Evolutionary conservation across 2,113 vertebrate genomes (phyloP), one percentile per base, ranked within the genome.

Genomic region (Pithys albifrons): DNA sequence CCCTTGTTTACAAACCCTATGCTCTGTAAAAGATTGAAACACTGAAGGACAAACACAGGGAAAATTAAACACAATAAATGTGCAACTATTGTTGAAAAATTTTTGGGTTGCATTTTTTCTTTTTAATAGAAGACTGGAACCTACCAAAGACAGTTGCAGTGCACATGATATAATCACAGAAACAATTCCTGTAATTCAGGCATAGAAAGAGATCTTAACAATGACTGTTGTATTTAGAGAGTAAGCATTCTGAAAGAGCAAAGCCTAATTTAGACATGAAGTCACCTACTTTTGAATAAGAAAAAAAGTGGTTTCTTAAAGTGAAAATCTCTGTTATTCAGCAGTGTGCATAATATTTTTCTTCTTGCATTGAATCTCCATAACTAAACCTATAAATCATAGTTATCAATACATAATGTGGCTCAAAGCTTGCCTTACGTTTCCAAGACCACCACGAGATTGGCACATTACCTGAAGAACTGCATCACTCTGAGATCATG

Each of bases 401-500:
- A 67, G 31, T 48, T 55, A 81, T 78, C 11, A 1, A 88, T 7
- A 84, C 7, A 28, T 14, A 81, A 37, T 1, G 5, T 11, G 43
- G 55, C 59, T 91, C 39, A 93, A 84, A 88, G 39, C 39, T 76
- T 82, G 73, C 14, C 23, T 29, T 91, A 24, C 64, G 77, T 93
- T 96, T 95, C 85, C 93, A 91, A 85, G 80, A 89, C 78, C 92
- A 93, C 90, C 48, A 25, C 39, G 48, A 88, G 39, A 86, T 0
- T 97, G 90, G 90, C 91, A 77, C 17, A 70, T 80, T 78, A 96
- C 82, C 85, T 94, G 74, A 91, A 79, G 58, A 88, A 52, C 91
- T 93, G 48, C 90, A 93, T 96, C 94, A 93, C 46, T 86, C 67
- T 96, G 91, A 96, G 85, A 85, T 96, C 95, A 96, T 55, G 15